These are phyloP conservation scores for Myiozetetes cayanensis DNA, from an alignment of 2,113 vertebrate species.

Conservation along the genomic window DNA sequence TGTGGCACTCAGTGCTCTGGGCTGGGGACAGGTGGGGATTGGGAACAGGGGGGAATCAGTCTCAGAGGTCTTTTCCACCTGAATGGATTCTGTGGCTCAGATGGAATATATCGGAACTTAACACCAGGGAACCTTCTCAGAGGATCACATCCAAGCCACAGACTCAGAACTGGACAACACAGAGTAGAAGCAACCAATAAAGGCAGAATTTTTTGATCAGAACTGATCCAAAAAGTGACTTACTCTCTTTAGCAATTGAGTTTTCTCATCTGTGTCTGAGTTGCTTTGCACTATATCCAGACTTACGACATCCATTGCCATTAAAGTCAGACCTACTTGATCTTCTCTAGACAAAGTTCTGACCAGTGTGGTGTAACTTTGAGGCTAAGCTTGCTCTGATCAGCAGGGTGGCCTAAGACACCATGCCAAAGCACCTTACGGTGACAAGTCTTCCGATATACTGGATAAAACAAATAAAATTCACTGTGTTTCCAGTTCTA, in stretches of 20 bases:
- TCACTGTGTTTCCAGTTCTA: neutral
- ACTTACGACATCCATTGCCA: neutral
- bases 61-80: neutral
- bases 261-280: neutral
- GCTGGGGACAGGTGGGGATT: fast-evolving
- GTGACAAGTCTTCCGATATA: neutral
- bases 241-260: neutral
- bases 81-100: neutral
- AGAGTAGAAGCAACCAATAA: neutral
- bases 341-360: neutral
- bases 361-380: neutral
- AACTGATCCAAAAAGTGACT: neutral
- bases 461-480: neutral
- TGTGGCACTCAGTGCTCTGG: neutral
- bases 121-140: neutral
- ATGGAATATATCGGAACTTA: neutral
- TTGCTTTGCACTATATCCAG: neutral
- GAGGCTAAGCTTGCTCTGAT: neutral
- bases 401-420: neutral
- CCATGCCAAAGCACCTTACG: neutral
- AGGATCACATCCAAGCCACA: neutral
- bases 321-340: neutral
- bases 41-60: fast-evolving
- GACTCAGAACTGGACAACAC: neutral
- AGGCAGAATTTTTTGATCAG: neutral